Evolutionary conservation across 2,888 invertebrate genomes (phyloP), one percentile per base, ranked within the genome.

Genomic region (Diarsia mendica): DNA sequence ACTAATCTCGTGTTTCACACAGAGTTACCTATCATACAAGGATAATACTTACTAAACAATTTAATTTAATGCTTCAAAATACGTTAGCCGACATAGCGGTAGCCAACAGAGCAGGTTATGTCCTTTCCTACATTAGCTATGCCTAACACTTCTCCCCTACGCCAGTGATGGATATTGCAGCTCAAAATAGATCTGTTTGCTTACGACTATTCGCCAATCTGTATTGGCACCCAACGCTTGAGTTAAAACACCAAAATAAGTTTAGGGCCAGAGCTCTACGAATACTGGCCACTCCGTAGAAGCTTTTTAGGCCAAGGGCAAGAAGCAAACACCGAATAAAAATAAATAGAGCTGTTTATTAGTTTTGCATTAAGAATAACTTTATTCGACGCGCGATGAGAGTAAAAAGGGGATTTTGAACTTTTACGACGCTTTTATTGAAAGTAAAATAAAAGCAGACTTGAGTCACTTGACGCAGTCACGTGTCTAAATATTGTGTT

Each of bases 281-380:
- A 78, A 79, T 73, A 82, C 82, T 87, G 88, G 84, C 33, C 63
- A 68, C 55, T 72, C 63, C 55, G 72, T 75, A 72, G 71, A 46
- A 77, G 71, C 74, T 85, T 88, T 88, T 83, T 84, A 81, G 88
- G 90, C 87, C 91, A 91, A 89, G 90, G 90, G 53, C 84, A 67
- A 77, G 65, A 75, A 76, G 49, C 66, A 80, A 84, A 63, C 70
- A 65, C 65, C 55, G 23, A 73, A 72, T 76, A 76, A 80, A 85
- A 81, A 86, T 79, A 88, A 82, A 84, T 82, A 81, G 68, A 71
- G 77, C 48, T 81, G 78, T 81, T 80, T 85, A 83, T 85, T 82
- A 44, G 69, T 82, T 76, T 77, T 75, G 49, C 63, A 76, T 79
- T 77, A 55, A 65, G 55, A 76, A 77, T 71, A 66, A 23, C 66